Base-by-base conservation (phyloP, 2,113 vertebrate species). In the Zosterops japonicus region DNA sequence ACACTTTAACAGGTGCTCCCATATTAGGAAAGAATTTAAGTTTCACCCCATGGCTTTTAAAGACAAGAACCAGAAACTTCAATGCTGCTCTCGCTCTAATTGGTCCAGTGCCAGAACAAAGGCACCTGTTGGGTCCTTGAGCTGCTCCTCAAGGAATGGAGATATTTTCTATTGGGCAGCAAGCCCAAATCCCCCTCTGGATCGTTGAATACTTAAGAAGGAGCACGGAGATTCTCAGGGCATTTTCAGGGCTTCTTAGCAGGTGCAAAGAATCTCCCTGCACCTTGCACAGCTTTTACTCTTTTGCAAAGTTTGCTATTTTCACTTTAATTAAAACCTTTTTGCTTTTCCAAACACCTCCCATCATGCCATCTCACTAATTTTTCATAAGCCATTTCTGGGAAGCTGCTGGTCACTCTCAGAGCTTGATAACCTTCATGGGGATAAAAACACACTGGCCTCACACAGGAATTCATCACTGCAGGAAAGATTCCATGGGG, bases 401-500 rank as follows among this genome's bases (percentile, higher is more conserved):
- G 23, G 23, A 24, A n/a, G 33, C 8, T 57, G 33, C n/a, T 35
- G 56, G 23, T 15, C 3, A 3, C 57, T n/a, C n/a, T 12, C 57
- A 59, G 57, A 59, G 15, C 9, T 7, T 36, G n/a, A 17, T 36
- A 25, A 59, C 57, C 57, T 36, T n/a, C 2, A 6, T 59, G n/a
- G n/a, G n/a, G n/a, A 9, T 59, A 7, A 17, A 1, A 59, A 36
- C n/a, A 36, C 6, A 1, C 57, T 25, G n/a, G n/a, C n/a, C n/a
- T 59, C n/a, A 25, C 6, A 3, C n/a, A 59, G 57, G 11, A 36
- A 36, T 36, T 11, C 23, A 59, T 59, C n/a, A 59, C n/a, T 59
- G 57, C 36, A 74, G 72, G 55, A 70, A 31, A 0, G 0, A 8
- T 67, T 35, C 67, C 6, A 1, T 8, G 46, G 63, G 14, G 36